Evolutionary conservation across 2,888 invertebrate species (phyloP), one percentile per base, ranked within the genome.

Genomic region (Erynnis tages): DNA sequence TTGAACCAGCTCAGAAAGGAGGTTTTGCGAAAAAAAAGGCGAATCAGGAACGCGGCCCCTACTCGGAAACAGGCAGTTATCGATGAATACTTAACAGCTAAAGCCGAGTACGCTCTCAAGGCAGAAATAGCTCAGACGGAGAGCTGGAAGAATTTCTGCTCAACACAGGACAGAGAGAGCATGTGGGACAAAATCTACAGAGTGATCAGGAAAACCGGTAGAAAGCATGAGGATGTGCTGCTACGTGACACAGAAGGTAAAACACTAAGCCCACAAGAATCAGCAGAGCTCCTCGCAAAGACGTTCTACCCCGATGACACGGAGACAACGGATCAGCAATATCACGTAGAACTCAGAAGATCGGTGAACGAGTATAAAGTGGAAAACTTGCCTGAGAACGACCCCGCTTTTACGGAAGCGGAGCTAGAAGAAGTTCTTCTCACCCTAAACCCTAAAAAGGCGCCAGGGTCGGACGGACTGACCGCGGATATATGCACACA

Each of bases 221-320:
- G 19, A 14, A 47, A 27, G 5, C 23, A 44, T 25, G 53, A 55
- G 10, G 54, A 55, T 41, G 11, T 27, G 11, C 48, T 55, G 2
- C 40, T 55, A 4, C 35, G 23, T n/a, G 14, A 48, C 34, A 10
- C 21, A 3, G 16, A 40, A 1, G 57, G 57, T 1, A 10, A 45
- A 3, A 54, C 56, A 0, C 50, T 58, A 0, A 25, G 21, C 8
- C 54, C 55, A 6, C 16, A 54, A n/a, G 14, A 53, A 8, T 63
- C 61, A 0, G 61, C 57, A 0, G 19, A 55, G 4, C 54, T 61
- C 7, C 37, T 65, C 21, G 55, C 60, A 0, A 7, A 38, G 1
- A 60, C 59, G 0, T 65, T 65, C 43, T 62, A 56, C 23, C 62
- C 57, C 0, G 49, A 54, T 0, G 59, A 61, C 49, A 30, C 40